Percentiles rank a stretch among this genome's conserved stretches.
Conservation (phyloP, 2,888 invertebrate genomes). For the Agonopterix heracliana region DNA sequence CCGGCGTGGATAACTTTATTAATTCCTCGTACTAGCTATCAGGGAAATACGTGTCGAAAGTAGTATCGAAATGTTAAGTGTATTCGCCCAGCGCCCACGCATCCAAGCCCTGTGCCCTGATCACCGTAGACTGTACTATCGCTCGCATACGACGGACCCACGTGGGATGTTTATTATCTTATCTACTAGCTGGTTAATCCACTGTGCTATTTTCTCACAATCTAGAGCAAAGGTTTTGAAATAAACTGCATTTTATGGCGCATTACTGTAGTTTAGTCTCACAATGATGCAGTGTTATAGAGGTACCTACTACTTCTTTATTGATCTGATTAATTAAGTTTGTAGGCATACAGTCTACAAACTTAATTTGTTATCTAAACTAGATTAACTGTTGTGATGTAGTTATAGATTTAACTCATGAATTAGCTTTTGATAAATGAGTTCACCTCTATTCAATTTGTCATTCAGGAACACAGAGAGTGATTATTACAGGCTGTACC, state of each 20-base stretch:
- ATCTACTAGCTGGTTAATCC: conserved; percentile 54
- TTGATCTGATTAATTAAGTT: no score
- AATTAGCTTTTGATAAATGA: no score
- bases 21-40: conserved; percentile 41
- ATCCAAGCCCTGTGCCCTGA: conserved; percentile 6
- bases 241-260: conserved; percentile 12
- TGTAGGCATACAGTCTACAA: no score
- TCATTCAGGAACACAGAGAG: no score
- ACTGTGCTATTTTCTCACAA: conserved; percentile 55
- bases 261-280: not conserved
- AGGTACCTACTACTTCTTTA: no score
- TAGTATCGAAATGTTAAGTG: conserved; percentile 55
- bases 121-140: conserved; percentile 11
- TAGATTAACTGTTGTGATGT: no score
- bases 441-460: no score
- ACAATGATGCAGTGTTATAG: no score
- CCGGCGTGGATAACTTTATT: conserved; percentile 47
- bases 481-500: no score
- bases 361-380: no score
- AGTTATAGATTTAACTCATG: no score
- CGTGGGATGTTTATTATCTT: conserved; percentile 65
- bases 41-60: conserved; percentile 51
- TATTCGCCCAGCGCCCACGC: conserved; percentile 46
- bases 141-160: conserved; percentile 21
- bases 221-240: conserved; percentile 46